Conservation (phyloP, 1,140 invertebrate genomes). For the Hypsibius dujardini region DNA sequence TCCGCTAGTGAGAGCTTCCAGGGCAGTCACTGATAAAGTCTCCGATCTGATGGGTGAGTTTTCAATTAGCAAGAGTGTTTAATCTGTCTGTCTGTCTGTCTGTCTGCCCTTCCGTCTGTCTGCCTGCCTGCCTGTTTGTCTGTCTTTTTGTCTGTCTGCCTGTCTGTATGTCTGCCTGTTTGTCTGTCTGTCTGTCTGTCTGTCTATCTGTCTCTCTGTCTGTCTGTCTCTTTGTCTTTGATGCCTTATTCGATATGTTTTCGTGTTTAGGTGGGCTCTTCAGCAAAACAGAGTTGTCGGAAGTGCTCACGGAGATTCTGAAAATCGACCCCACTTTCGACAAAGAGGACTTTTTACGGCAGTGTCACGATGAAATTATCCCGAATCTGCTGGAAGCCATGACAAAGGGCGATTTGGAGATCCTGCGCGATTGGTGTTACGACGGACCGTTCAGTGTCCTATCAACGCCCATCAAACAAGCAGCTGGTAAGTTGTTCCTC, state of each 20-base stretch:
- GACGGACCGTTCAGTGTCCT: slow-evolving; percentile 84
- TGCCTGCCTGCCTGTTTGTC: neutral
- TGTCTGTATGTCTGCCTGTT: neutral
- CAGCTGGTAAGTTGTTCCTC: slow-evolving; percentile 46
- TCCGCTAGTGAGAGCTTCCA: slow-evolving; percentile 67
- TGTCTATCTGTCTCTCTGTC: slow-evolving; percentile 2
- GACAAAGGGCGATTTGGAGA: slow-evolving; percentile 53
- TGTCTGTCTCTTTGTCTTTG: slow-evolving; percentile 6
- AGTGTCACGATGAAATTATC: slow-evolving; percentile 90
- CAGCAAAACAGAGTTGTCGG: slow-evolving; percentile 85
- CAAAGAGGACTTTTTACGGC: slow-evolving; percentile 62
- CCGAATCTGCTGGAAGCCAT: slow-evolving; percentile 93
- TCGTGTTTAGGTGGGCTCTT: slow-evolving; percentile 62
- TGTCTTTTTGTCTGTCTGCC: too few relatives aligned
- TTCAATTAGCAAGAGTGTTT: too few relatives aligned
- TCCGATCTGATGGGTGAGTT: slow-evolving; percentile 33
- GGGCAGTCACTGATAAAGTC: slow-evolving; percentile 75
- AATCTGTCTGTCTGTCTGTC: neutral
- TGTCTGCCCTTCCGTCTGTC: neutral
- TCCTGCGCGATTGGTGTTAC: slow-evolving; percentile 96
- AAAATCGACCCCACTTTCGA: slow-evolving; percentile 91
- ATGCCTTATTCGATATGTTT: slow-evolving; percentile 24
- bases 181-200: neutral
- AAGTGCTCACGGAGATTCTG: slow-evolving; percentile 91
- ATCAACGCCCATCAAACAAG: slow-evolving; percentile 68